These are phyloP conservation scores for Carduelis carduelis DNA, from an alignment of 2,797 vertebrate genomes.

Conservation along the genomic window DNA sequence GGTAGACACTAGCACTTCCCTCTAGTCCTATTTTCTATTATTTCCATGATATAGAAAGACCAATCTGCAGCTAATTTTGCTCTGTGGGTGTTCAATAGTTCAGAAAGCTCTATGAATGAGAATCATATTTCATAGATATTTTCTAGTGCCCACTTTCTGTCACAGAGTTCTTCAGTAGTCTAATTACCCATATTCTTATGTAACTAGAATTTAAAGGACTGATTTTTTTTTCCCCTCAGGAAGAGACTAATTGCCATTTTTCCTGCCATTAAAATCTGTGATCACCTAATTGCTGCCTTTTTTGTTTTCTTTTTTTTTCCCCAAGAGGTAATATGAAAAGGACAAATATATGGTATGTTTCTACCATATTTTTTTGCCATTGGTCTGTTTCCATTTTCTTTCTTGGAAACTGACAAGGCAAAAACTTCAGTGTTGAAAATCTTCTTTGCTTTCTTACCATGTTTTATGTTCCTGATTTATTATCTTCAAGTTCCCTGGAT, in stretches of 20 bases:
- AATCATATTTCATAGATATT: slow-evolving; percentile 47
- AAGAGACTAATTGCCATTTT: background rate
- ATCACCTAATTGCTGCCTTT: background rate
- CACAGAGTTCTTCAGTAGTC: slow-evolving; percentile 24
- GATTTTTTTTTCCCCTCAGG: background rate
- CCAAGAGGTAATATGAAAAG: background rate
- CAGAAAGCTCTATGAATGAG: slow-evolving; percentile 53
- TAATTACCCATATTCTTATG: slow-evolving; percentile 41
- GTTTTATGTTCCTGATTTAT: background rate
- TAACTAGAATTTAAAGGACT: slow-evolving; percentile 29
- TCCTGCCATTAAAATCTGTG: background rate
- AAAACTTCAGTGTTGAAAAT: background rate
- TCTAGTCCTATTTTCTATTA: slow-evolving; percentile 46
- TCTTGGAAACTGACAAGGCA: background rate
- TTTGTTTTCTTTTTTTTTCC: background rate
- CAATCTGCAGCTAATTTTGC: slow-evolving; percentile 45
- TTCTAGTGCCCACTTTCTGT: slow-evolving; percentile 49
- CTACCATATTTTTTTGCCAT: background rate
- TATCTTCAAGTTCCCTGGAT: background rate
- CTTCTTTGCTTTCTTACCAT: background rate
- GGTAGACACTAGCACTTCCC: background rate
- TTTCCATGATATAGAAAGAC: slow-evolving; percentile 9
- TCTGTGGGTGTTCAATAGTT: slow-evolving; percentile 48
- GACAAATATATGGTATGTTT: background rate
- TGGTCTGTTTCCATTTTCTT: background rate